Evolutionary conservation across 1,140 invertebrate species (phyloP).

Genomic region (Aphis craccivora): DNA sequence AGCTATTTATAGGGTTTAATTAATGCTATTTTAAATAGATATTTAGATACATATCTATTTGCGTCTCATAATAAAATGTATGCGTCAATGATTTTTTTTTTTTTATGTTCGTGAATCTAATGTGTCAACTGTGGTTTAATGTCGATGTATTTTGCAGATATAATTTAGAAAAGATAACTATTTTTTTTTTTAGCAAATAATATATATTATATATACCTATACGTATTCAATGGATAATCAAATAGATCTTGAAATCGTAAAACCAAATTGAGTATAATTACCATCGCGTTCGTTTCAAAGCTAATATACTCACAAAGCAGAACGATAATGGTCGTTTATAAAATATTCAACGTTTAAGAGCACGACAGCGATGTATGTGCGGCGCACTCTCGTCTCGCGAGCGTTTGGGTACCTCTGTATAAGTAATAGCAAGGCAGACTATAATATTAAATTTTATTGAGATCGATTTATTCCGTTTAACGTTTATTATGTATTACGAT

Average conservation of each 20-base stretch:
- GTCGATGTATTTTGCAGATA: not conserved
- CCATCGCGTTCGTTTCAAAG: not conserved
- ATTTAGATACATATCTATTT: not conserved
- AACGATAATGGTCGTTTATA: not conserved
- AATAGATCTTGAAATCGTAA: not conserved
- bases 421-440: not conserved
- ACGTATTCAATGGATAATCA: not conserved
- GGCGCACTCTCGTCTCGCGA: not conserved
- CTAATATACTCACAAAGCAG: not conserved
- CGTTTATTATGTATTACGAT: not conserved
- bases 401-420: not conserved
- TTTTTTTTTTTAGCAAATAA: not conserved
- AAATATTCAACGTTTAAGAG: not conserved
- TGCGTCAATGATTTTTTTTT: not conserved
- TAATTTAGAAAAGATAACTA: not conserved
- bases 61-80: not conserved
- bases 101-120: not conserved
- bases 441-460: conserved; percentile 20
- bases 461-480: not conserved
- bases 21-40: conserved; percentile 4
- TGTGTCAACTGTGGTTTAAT: not conserved
- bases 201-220: not conserved
- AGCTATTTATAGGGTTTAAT: not conserved
- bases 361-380: not conserved
- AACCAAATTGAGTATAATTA: not conserved